Conservation (phyloP, 2,797 vertebrate genomes). For the Petrocephalus schoutedeni region DNA sequence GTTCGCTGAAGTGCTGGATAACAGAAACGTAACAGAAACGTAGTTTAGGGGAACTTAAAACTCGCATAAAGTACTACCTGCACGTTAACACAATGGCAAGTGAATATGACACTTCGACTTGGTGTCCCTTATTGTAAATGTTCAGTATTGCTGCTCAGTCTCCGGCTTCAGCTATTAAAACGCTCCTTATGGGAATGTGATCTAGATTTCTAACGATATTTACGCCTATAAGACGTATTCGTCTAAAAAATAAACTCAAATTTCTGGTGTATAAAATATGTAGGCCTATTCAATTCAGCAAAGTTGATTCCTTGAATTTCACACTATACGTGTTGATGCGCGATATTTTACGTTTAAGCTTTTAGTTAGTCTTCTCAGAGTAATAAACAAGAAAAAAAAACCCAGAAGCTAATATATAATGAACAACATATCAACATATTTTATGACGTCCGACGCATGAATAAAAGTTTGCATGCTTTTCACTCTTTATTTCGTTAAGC, state of each 20-base stretch:
- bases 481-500: not conserved
- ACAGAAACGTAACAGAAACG: not conserved
- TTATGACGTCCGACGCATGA: not conserved
- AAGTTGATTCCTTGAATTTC: not conserved
- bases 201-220: not conserved
- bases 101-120: not conserved
- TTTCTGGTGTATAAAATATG: not conserved
- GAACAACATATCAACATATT: not conserved
- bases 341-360: not conserved
- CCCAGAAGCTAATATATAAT: not conserved
- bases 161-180: not conserved
- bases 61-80: not conserved
- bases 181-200: not conserved
- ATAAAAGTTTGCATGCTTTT: not conserved
- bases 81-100: not conserved
- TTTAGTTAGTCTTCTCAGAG: not conserved
- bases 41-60: not conserved
- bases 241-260: not conserved
- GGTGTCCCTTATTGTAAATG: not conserved
- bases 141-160: too few relatives aligned
- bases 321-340: not conserved
- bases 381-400: not conserved
- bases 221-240: not conserved
- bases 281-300: not conserved
- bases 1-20: not conserved